Evolutionary conservation across 2,888 invertebrate genomes (phyloP), one percentile per base, ranked within the genome.

Genomic region (Heterodera filipjevi): DNA sequence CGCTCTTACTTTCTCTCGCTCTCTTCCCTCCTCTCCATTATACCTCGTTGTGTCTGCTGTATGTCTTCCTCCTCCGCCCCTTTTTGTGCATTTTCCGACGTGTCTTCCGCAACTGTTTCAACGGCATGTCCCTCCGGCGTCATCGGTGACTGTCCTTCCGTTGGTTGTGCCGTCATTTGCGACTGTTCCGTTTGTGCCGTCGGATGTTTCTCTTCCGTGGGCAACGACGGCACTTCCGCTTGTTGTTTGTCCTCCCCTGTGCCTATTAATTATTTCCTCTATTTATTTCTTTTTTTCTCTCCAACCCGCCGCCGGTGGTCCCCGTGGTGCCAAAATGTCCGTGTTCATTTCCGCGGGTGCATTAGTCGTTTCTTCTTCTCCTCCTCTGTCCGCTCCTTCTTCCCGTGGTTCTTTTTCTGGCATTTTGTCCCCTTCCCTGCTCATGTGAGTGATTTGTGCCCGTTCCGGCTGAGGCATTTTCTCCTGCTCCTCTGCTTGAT

Each of bases 371-470:
- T n/a, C n/a, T n/a, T n/a, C 35, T 27, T 71, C 32, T 32, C 14
- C 71, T 71, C 53, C 71, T 19, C 49, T 35, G 30, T 16, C 71
- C 32, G 46, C 16, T 27, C 27, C 59, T 59, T 59, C 59, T 59
- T 59, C 59, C 27, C 59, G 8, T 27, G 8, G 59, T 22, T 32
- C 66, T 27, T 66, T 66, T 27, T 68, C 33, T 32, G 33, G 3
- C 33, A 32, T 35, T 35, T 32, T 32, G 33, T 68, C 75, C 66
- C 68, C 68, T 32, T 75, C 75, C 30, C n/a, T 39, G 53, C 75
- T 33, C 75, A 75, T 66, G 19, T 75, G 75, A 32, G 66, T 66
- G 30, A 75, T 75, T 2, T 33, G 75, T 64, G 75, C 75, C 16
- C 68, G 66, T 75, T 27, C 66, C 30, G 75, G 75, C 44, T 44